Conservation (phyloP, 2,888 invertebrate species). For the Chrysolina haemoptera region DNA sequence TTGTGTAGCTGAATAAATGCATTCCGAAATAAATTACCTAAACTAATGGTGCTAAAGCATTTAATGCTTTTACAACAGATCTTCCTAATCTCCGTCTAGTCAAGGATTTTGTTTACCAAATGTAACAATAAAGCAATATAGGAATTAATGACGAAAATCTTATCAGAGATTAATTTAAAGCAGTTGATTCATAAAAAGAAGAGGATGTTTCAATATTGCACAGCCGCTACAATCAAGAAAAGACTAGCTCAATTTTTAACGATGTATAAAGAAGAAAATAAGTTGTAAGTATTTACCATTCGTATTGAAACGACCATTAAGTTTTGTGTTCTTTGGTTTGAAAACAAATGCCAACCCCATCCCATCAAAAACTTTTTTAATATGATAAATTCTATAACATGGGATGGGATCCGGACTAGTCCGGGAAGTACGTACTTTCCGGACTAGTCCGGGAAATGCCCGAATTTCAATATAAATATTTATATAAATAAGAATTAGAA, state of each 20-base stretch:
- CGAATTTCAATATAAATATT: too few relatives aligned
- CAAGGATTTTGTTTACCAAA: background rate
- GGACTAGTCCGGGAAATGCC: too few relatives aligned
- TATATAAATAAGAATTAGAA: too few relatives aligned
- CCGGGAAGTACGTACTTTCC: too few relatives aligned
- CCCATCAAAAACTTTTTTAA: too few relatives aligned
- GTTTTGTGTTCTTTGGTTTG: background rate
- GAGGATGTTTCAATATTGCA: background rate
- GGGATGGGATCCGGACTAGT: too few relatives aligned
- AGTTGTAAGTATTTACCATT: background rate
- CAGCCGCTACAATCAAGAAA: background rate
- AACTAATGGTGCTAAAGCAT: background rate
- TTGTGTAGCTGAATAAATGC: too few relatives aligned
- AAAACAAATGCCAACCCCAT: background rate
- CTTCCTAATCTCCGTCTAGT: background rate
- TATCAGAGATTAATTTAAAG: background rate
- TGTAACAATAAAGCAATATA: background rate
- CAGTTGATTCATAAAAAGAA: background rate
- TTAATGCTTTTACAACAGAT: background rate
- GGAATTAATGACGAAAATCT: background rate
- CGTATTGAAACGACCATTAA: background rate
- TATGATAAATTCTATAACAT: too few relatives aligned
- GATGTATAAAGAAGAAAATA: too few relatives aligned
- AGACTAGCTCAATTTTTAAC: background rate
- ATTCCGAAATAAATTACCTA: background rate